These are phyloP conservation scores for Rhyacophila brunnea DNA, from an alignment of 1,140 invertebrate genomes.

Conservation along the genomic window DNA sequence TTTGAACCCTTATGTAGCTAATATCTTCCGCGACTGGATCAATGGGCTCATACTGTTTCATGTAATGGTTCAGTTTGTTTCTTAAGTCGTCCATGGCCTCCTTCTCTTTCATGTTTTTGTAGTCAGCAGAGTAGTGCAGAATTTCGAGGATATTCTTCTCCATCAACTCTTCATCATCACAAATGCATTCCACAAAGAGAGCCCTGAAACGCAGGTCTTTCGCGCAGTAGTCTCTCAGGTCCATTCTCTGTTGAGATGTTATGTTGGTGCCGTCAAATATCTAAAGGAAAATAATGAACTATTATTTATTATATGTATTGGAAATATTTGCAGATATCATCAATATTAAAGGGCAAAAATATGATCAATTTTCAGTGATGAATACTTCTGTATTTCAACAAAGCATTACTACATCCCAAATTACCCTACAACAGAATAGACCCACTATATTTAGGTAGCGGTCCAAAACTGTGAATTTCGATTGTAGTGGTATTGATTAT, in stretches of 20 bases:
- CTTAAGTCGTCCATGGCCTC: conserved; percentile 79
- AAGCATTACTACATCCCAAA: too few relatives aligned
- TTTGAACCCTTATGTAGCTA: conserved; percentile 48
- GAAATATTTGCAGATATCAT: too few relatives aligned
- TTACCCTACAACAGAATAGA: too few relatives aligned
- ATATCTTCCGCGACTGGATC: conserved; percentile 44
- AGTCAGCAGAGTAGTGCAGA: conserved; percentile 87
- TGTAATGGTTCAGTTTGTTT: conserved; percentile 83
- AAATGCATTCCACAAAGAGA: conserved; percentile 91
- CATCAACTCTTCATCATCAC: conserved; percentile 78
- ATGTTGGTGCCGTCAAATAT: conserved; percentile 94
- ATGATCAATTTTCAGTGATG: too few relatives aligned
- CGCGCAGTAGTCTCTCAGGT: conserved; percentile 74
- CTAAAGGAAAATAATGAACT: conserved; percentile 58
- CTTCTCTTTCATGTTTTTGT: conserved; percentile 73
- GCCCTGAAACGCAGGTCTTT: conserved; percentile 78
- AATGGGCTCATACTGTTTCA: conserved; percentile 73
- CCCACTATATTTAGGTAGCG: too few relatives aligned
- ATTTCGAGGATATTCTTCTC: conserved; percentile 89
- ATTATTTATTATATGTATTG: too few relatives aligned
- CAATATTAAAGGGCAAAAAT: too few relatives aligned
- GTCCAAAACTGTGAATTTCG: too few relatives aligned
- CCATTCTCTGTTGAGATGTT: conserved; percentile 72
- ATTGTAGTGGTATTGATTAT: too few relatives aligned
- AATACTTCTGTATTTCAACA: too few relatives aligned